Base-by-base conservation (phyloP, 1,140 invertebrate genomes). In the Teleogryllus occipitalis region DNA sequence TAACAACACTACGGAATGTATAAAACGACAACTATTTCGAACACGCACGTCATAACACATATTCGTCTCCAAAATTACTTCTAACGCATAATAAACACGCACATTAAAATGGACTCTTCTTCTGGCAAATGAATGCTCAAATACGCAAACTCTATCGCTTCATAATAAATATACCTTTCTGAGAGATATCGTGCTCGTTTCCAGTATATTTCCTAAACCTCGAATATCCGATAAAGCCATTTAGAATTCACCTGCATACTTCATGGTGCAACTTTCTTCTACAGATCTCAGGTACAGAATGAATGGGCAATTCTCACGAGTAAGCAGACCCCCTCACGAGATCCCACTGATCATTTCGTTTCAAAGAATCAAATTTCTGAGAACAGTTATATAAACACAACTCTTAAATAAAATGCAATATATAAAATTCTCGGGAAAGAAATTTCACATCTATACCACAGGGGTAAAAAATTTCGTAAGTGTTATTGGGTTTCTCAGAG, bases 201-300 rank as follows among this genome's bases (percentile, higher is more conserved):
- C 78, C 78, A 79, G 46, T 47, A 79, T 21, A 79, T 79, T 79
- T 22, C 78, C 74, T 79, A 79, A 75, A 65, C 78, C 78, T 73
- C 73, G 78, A 74, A 79, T 75, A 73, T 79, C 78, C 22, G 78
- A 79, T 72, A 79, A 12, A 75, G 78, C 78, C 78, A 79, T 79
- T 79, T 79, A 79, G 78, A 79, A 75, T 73, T 48, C 73, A 79
- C 78, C 73, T 75, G 8, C 78, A 79, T 79, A 79, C 78, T 79
- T 79, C 74, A 75, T 75, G n/a, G 21, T 75, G 47, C 47, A 49
- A 75, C 78, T 79, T 77, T 77, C 76, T 77, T 75, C 48, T 39
- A 47, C 4, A 39, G 78, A 79, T 75, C 74, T 79, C 73, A 75
- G 78, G 18, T 79, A 65, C 78, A 75, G 78, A 79, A 75, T 79